These are phyloP conservation scores for Aphyosemion australe DNA, from an alignment of 2,113 vertebrate species.

Conservation along the genomic window DNA sequence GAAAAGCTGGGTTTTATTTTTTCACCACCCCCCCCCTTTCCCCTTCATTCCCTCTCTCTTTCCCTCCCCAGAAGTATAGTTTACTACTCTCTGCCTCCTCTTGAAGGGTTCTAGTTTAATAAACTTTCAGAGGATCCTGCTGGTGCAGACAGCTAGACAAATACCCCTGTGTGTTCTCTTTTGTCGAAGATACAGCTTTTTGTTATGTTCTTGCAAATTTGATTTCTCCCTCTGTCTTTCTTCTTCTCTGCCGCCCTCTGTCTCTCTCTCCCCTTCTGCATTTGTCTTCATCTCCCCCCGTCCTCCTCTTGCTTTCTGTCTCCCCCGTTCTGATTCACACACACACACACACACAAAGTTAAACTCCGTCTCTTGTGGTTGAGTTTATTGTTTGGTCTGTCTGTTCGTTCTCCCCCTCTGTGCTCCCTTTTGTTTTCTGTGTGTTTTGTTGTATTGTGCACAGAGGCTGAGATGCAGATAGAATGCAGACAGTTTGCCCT, in stretches of 20 bases:
- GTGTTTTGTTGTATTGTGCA: conserved; percentile 78
- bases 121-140: conserved; percentile 93
- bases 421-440: conserved; percentile 80
- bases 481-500: conserved; percentile 76
- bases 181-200: conserved; percentile 80
- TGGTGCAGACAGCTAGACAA: conserved; percentile 87
- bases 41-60: conserved; percentile 79
- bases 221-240: conserved; percentile 82
- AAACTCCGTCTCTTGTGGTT: conserved; percentile 75
- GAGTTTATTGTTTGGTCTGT: conserved; percentile 80
- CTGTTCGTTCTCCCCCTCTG: conserved; percentile 66
- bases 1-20: conserved; percentile 82
- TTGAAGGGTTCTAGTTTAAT: conserved; percentile 92
- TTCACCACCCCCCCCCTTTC: conserved; percentile 28
- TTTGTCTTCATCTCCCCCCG: conserved; percentile 72
- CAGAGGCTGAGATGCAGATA: conserved; percentile 75
- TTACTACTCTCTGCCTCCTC: conserved; percentile 87
- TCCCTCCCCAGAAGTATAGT: conserved; percentile 93
- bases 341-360: conserved; percentile 64
- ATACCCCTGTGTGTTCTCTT: conserved; percentile 77
- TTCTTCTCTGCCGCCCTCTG: conserved; percentile 69
- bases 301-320: conserved; percentile 65
- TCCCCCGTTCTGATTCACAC: conserved; percentile 62
- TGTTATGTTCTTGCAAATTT: conserved; percentile 87
- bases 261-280: conserved; percentile 71